Conservation (phyloP, 2,888 invertebrate species). For the Caenorhabditis drosophilae region DNA sequence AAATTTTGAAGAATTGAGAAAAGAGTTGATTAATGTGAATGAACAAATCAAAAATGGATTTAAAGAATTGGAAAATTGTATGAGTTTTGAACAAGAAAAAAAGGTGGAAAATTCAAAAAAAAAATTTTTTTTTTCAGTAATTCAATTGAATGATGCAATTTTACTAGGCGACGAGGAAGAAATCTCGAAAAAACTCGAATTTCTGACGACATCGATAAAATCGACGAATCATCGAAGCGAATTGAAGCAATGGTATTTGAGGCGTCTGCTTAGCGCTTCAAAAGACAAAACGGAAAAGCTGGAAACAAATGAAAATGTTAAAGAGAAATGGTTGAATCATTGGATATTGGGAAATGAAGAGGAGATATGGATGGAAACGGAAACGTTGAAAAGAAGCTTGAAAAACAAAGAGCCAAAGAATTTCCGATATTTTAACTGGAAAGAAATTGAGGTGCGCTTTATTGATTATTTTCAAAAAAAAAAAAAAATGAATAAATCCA, state of each 20-base stretch:
- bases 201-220: constrained; percentile 4
- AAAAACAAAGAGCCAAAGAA: not conserved
- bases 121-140: constrained; percentile 18
- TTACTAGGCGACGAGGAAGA: constrained; percentile 5
- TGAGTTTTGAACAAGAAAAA: not conserved
- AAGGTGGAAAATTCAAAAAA: not conserved
- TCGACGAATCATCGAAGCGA: constrained; percentile 15
- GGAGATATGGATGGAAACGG: constrained; percentile 14
- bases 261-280: constrained; percentile 17
- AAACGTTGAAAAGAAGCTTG: not conserved
- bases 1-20: constrained; percentile 6
- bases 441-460: constrained; percentile 4
- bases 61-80: constrained; percentile 9
- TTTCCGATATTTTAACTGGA: constrained; percentile 8
- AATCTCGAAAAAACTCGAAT: constrained; percentile 9
- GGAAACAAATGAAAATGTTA: not conserved
- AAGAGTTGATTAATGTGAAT: constrained; percentile 1
- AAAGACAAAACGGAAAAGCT: constrained; percentile 3
- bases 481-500: not conserved
- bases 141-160: constrained; percentile 39
- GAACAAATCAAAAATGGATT: not conserved
- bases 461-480: no score
- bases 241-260: constrained; percentile 41
- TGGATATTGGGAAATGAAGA: constrained; percentile 28
- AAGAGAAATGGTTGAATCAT: constrained; percentile 31